phyloP scores from a whole-genome alignment of 2,797 vertebrate genomes.

The Ptychadena robeensis region DNA sequence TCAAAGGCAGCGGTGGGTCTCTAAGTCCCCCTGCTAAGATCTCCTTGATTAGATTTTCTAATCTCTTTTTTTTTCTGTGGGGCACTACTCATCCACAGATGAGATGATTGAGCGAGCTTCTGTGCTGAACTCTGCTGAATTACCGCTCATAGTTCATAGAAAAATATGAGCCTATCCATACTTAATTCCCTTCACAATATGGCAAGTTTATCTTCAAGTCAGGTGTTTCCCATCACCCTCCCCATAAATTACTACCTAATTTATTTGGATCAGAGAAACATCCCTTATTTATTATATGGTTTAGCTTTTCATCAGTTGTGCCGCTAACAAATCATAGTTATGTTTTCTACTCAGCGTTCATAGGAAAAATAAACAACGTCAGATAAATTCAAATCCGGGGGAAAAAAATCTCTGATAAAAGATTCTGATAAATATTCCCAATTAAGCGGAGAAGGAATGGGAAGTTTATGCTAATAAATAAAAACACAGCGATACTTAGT shows the following conservation, averaged over 20 bases:
- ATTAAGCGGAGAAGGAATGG: slow-evolving; percentile 52
- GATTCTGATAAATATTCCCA: slow-evolving; percentile 54
- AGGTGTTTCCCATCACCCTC: not conserved
- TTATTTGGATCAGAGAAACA: not conserved
- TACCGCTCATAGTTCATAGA: not conserved
- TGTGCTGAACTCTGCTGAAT: not conserved
- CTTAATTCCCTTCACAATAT: not conserved
- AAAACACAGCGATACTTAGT: slow-evolving; percentile 49
- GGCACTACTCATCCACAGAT: not conserved
- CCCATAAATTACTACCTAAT: slow-evolving; percentile 1
- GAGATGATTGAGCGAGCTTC: not conserved
- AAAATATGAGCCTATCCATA: not conserved
- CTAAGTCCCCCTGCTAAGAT: not conserved
- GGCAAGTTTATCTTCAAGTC: not conserved
- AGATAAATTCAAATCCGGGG: slow-evolving; percentile 10
- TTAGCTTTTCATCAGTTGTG: not conserved
- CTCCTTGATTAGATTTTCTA: not conserved
- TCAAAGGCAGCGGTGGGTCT: not conserved
- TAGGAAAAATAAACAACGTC: slow-evolving; percentile 26
- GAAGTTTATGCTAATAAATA: slow-evolving; percentile 59
- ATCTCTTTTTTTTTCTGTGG: not conserved
- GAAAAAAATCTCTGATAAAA: slow-evolving; percentile 24
- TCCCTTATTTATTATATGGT: not conserved
- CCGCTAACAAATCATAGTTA: slow-evolving; percentile 7
- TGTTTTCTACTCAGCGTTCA: not conserved